Base-by-base conservation (phyloP, 1,140 invertebrate genomes). In the Achatina immaculata region DNA sequence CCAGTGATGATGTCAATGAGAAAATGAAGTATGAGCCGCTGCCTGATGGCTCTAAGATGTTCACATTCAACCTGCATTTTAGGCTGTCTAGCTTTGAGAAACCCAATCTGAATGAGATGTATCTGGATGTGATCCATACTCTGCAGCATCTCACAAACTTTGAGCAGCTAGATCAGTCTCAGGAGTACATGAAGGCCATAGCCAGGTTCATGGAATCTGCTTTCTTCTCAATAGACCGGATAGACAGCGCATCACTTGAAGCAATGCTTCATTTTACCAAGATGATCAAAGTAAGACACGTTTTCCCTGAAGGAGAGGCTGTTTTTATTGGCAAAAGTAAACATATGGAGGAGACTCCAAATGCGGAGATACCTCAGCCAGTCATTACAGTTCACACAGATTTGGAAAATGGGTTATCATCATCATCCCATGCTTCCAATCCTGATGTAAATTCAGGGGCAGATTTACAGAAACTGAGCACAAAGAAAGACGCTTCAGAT, bases 131-230 rank as follows among this genome's bases (percentile, higher is more conserved):
- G 9, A 83, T 87, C 6, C 66, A 83, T 31, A 81, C 85, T 55
- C 51, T 90, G 31, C 77, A 85, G 58, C 81, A 85, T 43, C 84
- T 82, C 43, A 89, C 89, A 40, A 90, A 90, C 81, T 86, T 90
- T 72, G 74, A 83, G 7, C 43, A 78, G 14, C 80, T 90, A 21
- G 78, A 76, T 0, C 81, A 85, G 48, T 79, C 85, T 48, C 77
- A 62, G 24, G 83, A 87, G 16, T 88, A 90, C 81, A 81, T 89
- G 55, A 85, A 81, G 36, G 86, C 88, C 0, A 74, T 90, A 43
- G 87, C 88, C 11, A 81, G 85, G 48, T 77, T 89, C 66, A 77
- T 90, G 62, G 87, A 89, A 75, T 78, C 85, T 31, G 88, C 87
- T 9, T 87, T 87, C 82, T 88, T 87, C 83, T 82, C 83, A n/a